Conservation (phyloP, 1,140 invertebrate species). For the Panagrolaimus sp. region DNA sequence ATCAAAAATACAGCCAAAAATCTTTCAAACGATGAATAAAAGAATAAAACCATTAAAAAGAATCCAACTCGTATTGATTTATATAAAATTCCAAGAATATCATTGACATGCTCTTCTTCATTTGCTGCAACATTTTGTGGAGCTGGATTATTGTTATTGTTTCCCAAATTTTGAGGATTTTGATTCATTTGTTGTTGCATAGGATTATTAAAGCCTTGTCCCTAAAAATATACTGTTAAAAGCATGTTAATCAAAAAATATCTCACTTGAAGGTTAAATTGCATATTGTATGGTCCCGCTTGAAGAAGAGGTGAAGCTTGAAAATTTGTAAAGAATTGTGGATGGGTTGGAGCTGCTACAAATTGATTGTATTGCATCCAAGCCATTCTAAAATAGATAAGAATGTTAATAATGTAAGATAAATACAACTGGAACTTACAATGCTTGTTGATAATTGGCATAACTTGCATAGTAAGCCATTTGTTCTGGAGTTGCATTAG, state of each 20-base stretch:
- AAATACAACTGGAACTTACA: not conserved
- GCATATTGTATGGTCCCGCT: not conserved
- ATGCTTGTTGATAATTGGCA: conserved; percentile 9
- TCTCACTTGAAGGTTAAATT: not conserved
- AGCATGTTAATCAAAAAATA: no score
- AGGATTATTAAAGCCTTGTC: not conserved
- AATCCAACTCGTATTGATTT: conserved; percentile 25
- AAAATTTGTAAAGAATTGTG: no score
- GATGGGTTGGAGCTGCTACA: not conserved
- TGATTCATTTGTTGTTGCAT: no score
- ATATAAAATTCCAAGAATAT: conserved; percentile 22
- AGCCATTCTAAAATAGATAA: not conserved
- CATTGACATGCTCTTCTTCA: not conserved
- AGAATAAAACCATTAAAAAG: conserved; percentile 15
- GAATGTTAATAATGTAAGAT: not conserved
- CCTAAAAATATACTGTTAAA: no score
- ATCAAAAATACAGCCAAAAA: conserved; percentile 24
- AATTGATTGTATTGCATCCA: not conserved
- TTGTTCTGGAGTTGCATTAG: conserved; percentile 5
- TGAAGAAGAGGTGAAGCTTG: not conserved
- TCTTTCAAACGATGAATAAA: conserved; percentile 26
- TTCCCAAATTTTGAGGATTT: not conserved
- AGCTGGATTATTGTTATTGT: not conserved
- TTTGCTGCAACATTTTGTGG: no score
- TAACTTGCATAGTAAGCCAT: conserved; percentile 7